These are phyloP conservation scores for Apocrypta bakeri DNA, from an alignment of 1,140 invertebrate species.

Conservation along the genomic window DNA sequence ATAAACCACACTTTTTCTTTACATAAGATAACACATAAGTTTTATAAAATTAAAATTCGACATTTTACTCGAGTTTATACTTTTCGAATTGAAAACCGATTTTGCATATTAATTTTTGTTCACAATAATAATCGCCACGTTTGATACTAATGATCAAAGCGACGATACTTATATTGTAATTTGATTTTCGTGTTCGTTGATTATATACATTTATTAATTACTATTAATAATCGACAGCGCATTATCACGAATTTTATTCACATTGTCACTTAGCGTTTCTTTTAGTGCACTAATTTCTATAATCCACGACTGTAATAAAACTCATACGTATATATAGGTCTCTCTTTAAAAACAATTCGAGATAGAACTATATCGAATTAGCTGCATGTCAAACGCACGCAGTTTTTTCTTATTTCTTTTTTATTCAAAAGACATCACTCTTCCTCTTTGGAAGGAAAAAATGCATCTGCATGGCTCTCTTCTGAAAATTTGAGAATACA, in stretches of 20 bases:
- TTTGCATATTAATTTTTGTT: conserved; percentile 6
- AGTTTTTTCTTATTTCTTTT: not conserved
- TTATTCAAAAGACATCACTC: too few species aligned
- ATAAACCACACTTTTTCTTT: not conserved
- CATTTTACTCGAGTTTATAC: not conserved
- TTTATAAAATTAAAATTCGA: not conserved
- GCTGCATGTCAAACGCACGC: not conserved
- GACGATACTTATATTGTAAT: not conserved
- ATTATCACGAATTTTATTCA: not conserved
- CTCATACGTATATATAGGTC: not conserved
- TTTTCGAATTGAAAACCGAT: not conserved
- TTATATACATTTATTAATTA: not conserved
- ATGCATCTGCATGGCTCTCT: conserved; percentile 42
- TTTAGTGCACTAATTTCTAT: conserved; percentile 37
- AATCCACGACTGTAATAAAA: not conserved
- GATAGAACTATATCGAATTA: not conserved
- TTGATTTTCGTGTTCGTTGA: not conserved
- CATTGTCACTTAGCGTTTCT: conserved; percentile 11
- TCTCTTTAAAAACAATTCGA: not conserved
- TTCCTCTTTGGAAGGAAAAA: conserved; percentile 4
- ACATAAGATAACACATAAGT: not conserved
- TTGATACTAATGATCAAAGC: not conserved
- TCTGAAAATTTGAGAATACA: not conserved
- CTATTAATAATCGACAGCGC: not conserved
- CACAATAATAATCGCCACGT: not conserved